These are phyloP conservation scores for Lytechinus pictus DNA, from an alignment of 35 echinoderm and acorn worm species.

Conservation along the genomic window DNA sequence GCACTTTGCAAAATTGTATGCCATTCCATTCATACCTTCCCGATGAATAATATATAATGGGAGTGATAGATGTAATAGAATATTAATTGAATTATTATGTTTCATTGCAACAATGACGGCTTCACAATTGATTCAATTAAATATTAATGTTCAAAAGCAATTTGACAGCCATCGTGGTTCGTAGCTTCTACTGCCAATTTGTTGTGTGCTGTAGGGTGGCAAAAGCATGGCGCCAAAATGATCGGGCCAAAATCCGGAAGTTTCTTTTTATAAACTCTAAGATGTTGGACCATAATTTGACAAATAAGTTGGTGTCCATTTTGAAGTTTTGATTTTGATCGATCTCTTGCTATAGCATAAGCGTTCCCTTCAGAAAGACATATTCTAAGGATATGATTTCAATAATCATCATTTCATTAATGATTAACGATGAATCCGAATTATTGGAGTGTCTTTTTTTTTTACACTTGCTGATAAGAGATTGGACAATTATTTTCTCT, in stretches of 20 bases:
- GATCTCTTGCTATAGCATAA: neutral
- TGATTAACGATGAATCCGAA: no score
- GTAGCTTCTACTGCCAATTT: neutral
- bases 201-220: neutral
- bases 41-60: slow-evolving; percentile 51
- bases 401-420: no score
- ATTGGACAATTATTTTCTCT: no score
- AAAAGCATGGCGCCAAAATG: neutral
- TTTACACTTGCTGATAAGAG: no score
- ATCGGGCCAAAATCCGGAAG: neutral
- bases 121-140: slow-evolving; percentile 46
- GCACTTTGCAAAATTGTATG: slow-evolving; percentile 38
- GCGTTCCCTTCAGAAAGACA: neutral
- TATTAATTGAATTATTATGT: slow-evolving; percentile 54
- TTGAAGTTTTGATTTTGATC: neutral
- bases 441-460: no score
- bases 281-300: neutral
- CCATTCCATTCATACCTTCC: slow-evolving; percentile 8
- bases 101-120: slow-evolving; percentile 45
- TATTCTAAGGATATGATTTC: neutral
- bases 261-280: neutral
- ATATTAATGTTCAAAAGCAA: slow-evolving; percentile 29
- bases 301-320: neutral
- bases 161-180: slow-evolving; percentile 25
- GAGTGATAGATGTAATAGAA: slow-evolving; percentile 43